Percentiles rank a stretch among this genome's conserved stretches.
Evolutionary conservation across 2,113 vertebrate species (phyloP).

Genomic region (Corvus moneduloides): DNA sequence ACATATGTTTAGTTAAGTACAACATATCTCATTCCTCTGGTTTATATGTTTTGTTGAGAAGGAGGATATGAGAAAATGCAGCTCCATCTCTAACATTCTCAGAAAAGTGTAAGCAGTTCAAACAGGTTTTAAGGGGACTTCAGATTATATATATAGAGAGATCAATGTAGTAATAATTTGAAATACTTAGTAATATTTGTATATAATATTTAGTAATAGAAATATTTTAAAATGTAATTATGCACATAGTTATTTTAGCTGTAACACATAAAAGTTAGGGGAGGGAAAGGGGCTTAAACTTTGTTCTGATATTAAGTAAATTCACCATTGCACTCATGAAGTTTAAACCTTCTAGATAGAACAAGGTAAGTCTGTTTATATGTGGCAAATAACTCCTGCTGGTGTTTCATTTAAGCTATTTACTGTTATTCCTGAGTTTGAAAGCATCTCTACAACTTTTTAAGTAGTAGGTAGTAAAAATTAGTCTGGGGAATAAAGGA

Average conservation of each 20-base stretch:
- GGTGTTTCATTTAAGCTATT: neutral
- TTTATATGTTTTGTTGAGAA: neutral
- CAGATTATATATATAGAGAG: neutral
- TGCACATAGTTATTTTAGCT: neutral
- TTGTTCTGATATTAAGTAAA: neutral
- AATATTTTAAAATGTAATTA: neutral
- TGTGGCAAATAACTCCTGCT: neutral
- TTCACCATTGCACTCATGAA: neutral
- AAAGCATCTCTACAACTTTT: neutral
- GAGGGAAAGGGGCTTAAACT: neutral
- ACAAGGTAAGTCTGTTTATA: conserved; percentile 37
- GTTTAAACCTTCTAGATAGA: neutral
- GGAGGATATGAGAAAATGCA: neutral
- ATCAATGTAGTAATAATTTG: neutral
- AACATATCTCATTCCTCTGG: neutral
- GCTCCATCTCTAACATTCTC: neutral
- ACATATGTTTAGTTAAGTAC: neutral
- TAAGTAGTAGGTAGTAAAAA: neutral
- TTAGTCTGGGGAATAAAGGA: neutral
- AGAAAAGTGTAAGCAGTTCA: neutral
- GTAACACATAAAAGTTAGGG: neutral
- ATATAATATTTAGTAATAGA: neutral
- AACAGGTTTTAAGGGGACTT: neutral
- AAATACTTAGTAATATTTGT: neutral
- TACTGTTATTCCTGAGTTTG: neutral